These are phyloP conservation scores for Lagopus leucura DNA, from an alignment of 2,113 vertebrate species.

Conservation along the genomic window DNA sequence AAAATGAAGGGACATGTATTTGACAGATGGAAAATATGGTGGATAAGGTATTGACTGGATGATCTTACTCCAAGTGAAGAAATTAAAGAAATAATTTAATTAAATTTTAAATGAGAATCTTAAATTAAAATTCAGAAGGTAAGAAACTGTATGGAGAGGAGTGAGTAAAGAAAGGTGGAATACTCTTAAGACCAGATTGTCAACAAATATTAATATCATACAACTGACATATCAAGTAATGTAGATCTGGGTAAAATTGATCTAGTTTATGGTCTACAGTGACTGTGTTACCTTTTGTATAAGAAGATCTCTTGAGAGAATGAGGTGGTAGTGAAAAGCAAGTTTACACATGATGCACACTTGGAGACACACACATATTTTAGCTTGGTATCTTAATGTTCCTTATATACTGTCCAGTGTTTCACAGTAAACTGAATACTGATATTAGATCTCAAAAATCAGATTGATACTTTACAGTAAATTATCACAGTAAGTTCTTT, in stretches of 20 bases:
- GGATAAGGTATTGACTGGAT: neutral
- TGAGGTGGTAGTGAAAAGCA: neutral
- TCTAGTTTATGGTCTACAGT: neutral
- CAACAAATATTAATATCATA: neutral
- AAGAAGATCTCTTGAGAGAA: neutral
- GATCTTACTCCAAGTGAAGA: neutral
- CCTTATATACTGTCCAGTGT: neutral
- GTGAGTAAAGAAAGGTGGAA: neutral
- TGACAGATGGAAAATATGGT: neutral
- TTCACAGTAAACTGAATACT: neutral
- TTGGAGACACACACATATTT: neutral
- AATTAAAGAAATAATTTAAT: neutral
- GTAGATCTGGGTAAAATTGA: neutral
- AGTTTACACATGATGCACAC: neutral
- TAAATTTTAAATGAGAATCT: neutral
- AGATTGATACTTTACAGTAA: neutral
- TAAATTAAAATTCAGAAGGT: neutral
- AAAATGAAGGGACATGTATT: neutral
- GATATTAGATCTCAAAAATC: neutral
- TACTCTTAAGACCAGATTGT: neutral
- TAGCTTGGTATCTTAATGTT: neutral
- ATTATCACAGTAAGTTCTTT: neutral
- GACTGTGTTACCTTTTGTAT: neutral
- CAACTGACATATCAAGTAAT: rapidly evolving
- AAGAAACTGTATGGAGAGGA: neutral